Evolutionary conservation across 1,140 invertebrate genomes (phyloP).

Genomic region (Periplaneta americana): DNA sequence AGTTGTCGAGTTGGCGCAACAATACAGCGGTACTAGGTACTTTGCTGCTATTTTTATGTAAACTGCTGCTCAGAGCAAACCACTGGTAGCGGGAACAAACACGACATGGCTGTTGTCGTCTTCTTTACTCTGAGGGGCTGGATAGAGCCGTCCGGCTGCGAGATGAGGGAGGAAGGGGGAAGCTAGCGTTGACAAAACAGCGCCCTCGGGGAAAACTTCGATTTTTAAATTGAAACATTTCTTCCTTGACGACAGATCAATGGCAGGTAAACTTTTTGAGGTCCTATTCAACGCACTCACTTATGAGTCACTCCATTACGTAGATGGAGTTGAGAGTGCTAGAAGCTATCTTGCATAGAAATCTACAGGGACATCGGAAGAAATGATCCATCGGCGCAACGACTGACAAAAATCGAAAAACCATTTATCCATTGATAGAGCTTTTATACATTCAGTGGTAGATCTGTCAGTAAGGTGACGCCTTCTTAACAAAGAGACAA

Average conservation of each 20-base stretch:
- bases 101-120: background rate
- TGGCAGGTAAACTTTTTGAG: background rate
- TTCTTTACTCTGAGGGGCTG: background rate
- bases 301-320: background rate
- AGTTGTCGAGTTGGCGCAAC: background rate
- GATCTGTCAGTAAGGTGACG: too few relatives aligned
- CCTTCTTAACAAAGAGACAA: too few relatives aligned
- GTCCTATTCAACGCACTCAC: background rate
- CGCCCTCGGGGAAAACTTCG: background rate
- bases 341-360: background rate
- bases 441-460: too few relatives aligned
- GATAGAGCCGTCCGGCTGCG: background rate
- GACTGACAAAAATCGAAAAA: too few relatives aligned
- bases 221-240: background rate
- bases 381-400: background rate
- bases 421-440: too few relatives aligned
- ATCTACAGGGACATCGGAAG: background rate
- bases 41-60: background rate
- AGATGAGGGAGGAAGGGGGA: background rate
- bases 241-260: background rate
- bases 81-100: background rate
- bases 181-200: background rate
- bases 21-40: background rate
- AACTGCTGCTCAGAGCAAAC: background rate
- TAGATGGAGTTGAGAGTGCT: background rate